phyloP scores from a whole-genome alignment of 1,140 invertebrate genomes.

The Neodiprion fabricii region DNA sequence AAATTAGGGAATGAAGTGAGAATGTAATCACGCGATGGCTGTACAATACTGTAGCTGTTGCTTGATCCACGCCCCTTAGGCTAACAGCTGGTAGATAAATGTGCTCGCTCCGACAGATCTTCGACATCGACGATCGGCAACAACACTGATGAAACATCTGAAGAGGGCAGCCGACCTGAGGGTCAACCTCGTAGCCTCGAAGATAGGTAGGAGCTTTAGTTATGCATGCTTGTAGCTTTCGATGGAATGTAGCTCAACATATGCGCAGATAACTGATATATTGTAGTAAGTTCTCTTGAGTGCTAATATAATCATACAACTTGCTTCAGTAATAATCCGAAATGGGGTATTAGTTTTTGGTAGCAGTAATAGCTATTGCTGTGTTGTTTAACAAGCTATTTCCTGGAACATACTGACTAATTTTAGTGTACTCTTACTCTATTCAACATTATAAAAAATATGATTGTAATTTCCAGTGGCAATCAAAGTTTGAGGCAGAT shows the following conservation, averaged over 20 bases:
- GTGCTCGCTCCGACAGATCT: constrained; percentile 51
- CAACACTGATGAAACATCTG: constrained; percentile 32
- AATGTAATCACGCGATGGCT: not conserved
- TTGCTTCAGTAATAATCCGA: no score
- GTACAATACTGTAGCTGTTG: constrained; percentile 6
- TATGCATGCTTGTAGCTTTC: not conserved
- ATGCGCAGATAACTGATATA: not conserved
- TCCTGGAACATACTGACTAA: no score
- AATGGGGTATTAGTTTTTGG: no score
- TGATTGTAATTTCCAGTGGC: no score
- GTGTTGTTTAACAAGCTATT: no score
- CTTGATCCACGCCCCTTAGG: constrained; percentile 1
- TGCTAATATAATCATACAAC: no score
- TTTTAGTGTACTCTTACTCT: no score
- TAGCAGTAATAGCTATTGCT: no score
- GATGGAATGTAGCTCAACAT: not conserved
- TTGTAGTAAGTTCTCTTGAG: not conserved
- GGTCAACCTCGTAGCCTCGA: constrained; percentile 19
- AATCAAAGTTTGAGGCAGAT: no score
- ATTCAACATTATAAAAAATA: no score
- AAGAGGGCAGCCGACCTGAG: constrained; percentile 43
- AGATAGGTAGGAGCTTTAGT: constrained; percentile 43
- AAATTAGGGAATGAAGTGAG: not conserved
- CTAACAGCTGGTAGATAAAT: constrained; percentile 48
- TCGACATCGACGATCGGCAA: constrained; percentile 20